Percentiles rank a stretch among this genome's conserved stretches.
phyloP scores from a whole-genome alignment of 2,888 invertebrate genomes.

The Tenthredo notha region DNA sequence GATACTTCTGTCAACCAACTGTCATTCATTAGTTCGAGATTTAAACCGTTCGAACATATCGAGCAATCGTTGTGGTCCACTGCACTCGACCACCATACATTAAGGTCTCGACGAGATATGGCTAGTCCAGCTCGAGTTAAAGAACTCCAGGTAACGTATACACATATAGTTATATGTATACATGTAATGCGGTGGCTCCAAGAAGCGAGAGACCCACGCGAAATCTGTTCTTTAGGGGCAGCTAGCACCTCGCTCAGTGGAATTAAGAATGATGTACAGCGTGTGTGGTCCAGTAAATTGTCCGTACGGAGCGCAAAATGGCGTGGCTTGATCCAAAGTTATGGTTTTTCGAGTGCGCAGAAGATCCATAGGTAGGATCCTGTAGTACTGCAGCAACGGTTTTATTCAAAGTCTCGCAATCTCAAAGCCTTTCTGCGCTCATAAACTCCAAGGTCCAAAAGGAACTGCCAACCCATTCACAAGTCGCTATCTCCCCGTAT shows the following conservation, averaged over 20 bases:
- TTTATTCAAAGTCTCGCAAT: neutral
- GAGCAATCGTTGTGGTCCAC: neutral
- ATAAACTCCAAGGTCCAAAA: neutral
- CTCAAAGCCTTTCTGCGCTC: neutral
- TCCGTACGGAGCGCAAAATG: constrained; percentile 69
- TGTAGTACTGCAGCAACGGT: neutral
- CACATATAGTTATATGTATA: too few relatives aligned
- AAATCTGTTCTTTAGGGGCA: constrained; percentile 44
- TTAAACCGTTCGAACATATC: neutral
- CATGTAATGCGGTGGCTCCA: neutral
- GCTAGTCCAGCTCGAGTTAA: neutral
- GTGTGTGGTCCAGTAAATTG: constrained; percentile 72
- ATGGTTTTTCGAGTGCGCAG: constrained; percentile 52
- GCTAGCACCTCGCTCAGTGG: constrained; percentile 16
- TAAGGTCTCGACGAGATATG: neutral
- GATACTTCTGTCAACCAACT: constrained; percentile 13
- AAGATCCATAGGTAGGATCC: neutral
- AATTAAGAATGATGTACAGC: constrained; percentile 55
- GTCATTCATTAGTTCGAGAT: neutral
- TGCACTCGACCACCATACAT: neutral
- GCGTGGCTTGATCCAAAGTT: constrained; percentile 68
- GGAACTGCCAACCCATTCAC: neutral
- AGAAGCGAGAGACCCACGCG: constrained; percentile 36
- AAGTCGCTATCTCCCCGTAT: neutral
- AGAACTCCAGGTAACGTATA: neutral